These are phyloP conservation scores for Lamprotornis superbus DNA, from an alignment of 2,113 vertebrate genomes.

Conservation along the genomic window DNA sequence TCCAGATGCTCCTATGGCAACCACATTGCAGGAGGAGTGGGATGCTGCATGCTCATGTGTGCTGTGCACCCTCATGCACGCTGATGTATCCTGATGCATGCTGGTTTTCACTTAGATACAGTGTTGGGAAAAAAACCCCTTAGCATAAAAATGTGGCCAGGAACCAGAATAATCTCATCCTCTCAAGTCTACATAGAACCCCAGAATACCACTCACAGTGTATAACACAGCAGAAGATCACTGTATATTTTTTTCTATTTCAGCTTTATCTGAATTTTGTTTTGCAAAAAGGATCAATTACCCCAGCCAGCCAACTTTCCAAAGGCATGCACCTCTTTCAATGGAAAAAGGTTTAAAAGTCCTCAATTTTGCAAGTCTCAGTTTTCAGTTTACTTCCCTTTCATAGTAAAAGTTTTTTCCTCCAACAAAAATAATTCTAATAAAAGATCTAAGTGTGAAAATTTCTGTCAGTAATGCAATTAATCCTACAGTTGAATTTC, in stretches of 20 bases:
- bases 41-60: no score
- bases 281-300: neutral
- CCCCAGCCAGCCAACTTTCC: neutral
- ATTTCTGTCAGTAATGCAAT: neutral
- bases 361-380: neutral
- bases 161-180: neutral
- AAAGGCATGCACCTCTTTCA: neutral
- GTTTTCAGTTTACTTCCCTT: neutral
- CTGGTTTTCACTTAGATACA: neutral
- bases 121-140: rapidly evolving
- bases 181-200: neutral
- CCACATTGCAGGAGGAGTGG: neutral
- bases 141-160: neutral
- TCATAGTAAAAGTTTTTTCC: neutral
- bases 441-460: neutral
- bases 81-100: neutral
- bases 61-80: neutral
- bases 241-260: neutral
- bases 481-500: neutral
- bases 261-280: neutral
- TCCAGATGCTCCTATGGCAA: neutral
- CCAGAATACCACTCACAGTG: neutral
- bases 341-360: neutral
- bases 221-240: neutral
- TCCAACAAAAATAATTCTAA: neutral